phyloP scores from a whole-genome alignment of 1,140 invertebrate genomes.

The Xylocopa sonorina region DNA sequence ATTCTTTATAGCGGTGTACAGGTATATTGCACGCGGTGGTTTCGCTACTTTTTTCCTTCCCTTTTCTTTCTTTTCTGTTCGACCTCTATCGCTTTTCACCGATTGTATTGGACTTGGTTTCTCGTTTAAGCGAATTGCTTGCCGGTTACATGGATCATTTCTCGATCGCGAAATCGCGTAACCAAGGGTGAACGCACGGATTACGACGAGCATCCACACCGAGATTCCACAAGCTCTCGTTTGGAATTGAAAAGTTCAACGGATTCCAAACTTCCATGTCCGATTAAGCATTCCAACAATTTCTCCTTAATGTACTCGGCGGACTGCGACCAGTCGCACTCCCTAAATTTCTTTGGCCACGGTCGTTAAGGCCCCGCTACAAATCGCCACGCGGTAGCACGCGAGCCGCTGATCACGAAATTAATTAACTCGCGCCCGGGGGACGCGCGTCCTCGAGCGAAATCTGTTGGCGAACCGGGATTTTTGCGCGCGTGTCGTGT shows the following conservation, averaged over 20 bases:
- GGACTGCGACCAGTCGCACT: background rate
- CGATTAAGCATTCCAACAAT: constrained; percentile 22
- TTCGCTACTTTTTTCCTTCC: background rate
- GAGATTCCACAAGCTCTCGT: background rate
- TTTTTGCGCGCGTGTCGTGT: constrained; percentile 31
- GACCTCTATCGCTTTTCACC: too few species aligned
- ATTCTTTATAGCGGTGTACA: background rate
- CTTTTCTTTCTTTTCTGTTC: too few species aligned
- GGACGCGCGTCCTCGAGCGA: background rate
- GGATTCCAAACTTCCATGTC: background rate
- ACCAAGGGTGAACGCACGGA: too few species aligned
- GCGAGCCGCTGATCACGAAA: background rate
- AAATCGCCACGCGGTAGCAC: too few species aligned
- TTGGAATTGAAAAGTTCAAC: background rate
- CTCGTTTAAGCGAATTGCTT: too few species aligned
- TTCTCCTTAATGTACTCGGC: background rate
- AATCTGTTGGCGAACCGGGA: background rate
- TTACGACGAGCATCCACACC: too few species aligned
- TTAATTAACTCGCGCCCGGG: constrained; percentile 2
- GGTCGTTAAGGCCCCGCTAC: background rate
- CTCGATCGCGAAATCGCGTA: too few species aligned
- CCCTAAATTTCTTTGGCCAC: background rate
- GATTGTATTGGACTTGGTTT: too few species aligned
- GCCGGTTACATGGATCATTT: too few species aligned
- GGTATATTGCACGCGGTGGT: background rate